These are phyloP conservation scores for Rhyacichthys aspro DNA, from an alignment of 2,797 vertebrate genomes.

Conservation along the genomic window DNA sequence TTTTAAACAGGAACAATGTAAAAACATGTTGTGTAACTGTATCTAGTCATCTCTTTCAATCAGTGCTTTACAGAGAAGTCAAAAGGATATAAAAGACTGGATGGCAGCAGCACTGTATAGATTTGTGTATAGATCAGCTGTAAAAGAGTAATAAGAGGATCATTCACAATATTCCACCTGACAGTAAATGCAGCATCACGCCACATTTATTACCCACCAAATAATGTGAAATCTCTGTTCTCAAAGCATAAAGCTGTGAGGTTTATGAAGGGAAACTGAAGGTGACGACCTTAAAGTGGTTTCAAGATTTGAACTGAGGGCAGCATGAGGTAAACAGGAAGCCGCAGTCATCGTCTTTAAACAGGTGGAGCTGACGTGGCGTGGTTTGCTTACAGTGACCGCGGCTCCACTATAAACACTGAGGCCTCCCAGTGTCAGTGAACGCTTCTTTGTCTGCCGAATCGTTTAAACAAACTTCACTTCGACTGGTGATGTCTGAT, in stretches of 20 bases:
- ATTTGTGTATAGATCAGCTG: no score
- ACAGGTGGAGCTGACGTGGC: constrained; percentile 2
- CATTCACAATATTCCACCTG: not conserved
- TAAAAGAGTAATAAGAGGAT: no score
- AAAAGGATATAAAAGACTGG: no score
- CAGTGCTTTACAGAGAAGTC: no score
- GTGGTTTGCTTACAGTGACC: constrained; percentile 34
- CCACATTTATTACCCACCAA: constrained; percentile 2
- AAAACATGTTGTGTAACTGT: no score
- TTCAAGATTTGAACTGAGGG: constrained; percentile 29
- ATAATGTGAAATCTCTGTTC: not conserved
- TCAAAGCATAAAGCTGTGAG: constrained; percentile 12
- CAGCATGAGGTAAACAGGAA: constrained; percentile 51
- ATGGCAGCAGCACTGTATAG: no score
- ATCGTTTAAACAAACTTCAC: constrained; percentile 2
- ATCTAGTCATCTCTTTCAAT: no score
- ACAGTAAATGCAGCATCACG: not conserved
- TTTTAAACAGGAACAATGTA: no score
- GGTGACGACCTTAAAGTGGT: not conserved
- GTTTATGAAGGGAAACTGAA: constrained; percentile 7
- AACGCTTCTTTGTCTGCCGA: constrained; percentile 10
- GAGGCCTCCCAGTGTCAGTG: constrained; percentile 14
- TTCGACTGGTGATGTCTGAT: not conserved
- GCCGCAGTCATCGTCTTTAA: not conserved
- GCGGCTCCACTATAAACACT: constrained; percentile 23